Evolutionary conservation across 1,140 invertebrate species (phyloP).

Genomic region (Metopolophium dirhodum): DNA sequence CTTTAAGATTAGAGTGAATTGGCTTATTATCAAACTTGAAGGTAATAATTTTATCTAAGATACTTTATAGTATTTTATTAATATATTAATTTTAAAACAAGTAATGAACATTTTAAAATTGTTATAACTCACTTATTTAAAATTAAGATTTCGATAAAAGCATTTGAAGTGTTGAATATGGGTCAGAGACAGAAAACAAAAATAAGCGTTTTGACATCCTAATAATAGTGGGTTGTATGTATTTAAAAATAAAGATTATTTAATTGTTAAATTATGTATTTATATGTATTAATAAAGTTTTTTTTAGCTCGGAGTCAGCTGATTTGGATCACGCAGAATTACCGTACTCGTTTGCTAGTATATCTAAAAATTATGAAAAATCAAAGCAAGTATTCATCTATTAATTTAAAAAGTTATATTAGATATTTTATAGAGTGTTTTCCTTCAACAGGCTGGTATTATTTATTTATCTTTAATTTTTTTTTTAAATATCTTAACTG

Average conservation of each 20-base stretch:
- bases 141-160: neutral
- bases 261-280: neutral
- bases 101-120: neutral
- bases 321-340: neutral
- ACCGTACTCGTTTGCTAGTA: neutral
- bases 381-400: neutral
- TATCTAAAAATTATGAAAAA: slow-evolving; percentile 16
- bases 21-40: neutral
- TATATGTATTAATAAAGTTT: neutral
- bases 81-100: neutral
- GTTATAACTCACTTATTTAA: neutral
- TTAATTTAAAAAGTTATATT: neutral
- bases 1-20: no score
- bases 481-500: neutral
- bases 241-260: neutral
- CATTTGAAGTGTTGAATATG: neutral
- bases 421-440: neutral
- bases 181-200: neutral
- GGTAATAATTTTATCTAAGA: neutral
- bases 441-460: neutral
- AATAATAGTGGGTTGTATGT: neutral
- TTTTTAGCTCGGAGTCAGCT: neutral
- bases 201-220: neutral
- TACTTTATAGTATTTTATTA: neutral
- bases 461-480: neutral